Percentiles rank a stretch among this genome's conserved stretches.
These are phyloP conservation scores for Pterois miles DNA, from an alignment of 2,797 vertebrate genomes.

Conservation along the genomic window DNA sequence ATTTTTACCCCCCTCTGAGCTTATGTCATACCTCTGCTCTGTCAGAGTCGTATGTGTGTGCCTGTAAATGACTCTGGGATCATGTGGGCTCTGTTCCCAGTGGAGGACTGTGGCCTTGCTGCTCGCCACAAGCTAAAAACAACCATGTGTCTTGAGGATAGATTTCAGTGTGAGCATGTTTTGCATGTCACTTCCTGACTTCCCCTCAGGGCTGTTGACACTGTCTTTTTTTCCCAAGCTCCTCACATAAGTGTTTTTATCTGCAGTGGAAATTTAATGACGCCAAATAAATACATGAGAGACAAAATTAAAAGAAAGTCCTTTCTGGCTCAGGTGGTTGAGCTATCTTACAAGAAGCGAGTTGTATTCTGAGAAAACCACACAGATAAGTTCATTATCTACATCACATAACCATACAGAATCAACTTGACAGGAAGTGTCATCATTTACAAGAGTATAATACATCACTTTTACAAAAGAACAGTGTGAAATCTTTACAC, in stretches of 20 bases:
- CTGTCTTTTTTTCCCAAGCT: conserved; percentile 7
- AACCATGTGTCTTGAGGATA: conserved; percentile 30
- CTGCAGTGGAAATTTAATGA: conserved; percentile 45
- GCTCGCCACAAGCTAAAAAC: conserved; percentile 43
- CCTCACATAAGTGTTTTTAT: conserved; percentile 29
- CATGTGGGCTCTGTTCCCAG: conserved; percentile 19
- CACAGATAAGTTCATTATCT: conserved; percentile 32
- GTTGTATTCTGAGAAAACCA: conserved; percentile 8
- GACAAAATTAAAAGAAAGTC: background rate
- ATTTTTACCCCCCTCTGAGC: conserved; percentile 10
- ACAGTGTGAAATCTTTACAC: conserved; percentile 40
- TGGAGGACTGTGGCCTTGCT: conserved; percentile 25
- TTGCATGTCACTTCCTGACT: conserved; percentile 55
- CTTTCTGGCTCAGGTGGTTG: conserved; percentile 16
- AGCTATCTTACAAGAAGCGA: conserved; percentile 21
- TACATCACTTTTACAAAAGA: conserved; percentile 28
- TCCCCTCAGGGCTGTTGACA: conserved; percentile 48
- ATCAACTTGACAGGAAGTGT: conserved; percentile 24
- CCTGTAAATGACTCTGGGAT: conserved; percentile 44
- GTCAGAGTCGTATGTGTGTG: conserved; percentile 10
- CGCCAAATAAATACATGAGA: conserved; percentile 49
- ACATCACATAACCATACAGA: conserved; percentile 36
- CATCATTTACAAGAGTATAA: conserved; percentile 47
- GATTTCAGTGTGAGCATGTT: conserved; percentile 55
- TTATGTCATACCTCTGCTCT: conserved; percentile 33